A percentile compares a stretch with the other conserved stretches of the same genome.
Evolutionary conservation across 2,113 vertebrate species (phyloP).

Genomic region (Rafetus swinhoei): DNA sequence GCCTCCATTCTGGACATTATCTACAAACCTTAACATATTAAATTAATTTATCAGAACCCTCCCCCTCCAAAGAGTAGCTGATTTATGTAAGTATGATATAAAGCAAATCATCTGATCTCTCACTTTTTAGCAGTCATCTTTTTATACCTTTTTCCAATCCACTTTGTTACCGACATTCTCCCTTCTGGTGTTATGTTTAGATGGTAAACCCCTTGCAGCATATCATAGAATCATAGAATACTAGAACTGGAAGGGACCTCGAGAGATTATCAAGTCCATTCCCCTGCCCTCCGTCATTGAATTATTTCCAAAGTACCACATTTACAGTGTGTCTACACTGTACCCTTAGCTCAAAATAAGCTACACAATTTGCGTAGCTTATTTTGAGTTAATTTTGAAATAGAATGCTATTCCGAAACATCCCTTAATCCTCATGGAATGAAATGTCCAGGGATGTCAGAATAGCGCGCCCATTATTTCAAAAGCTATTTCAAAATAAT

Average conservation of each 20-base stretch:
- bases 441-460: too few relatives aligned
- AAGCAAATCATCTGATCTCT: not conserved
- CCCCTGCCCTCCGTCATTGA: too few relatives aligned
- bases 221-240: not conserved
- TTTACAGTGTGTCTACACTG: too few relatives aligned
- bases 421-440: too few relatives aligned
- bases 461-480: too few relatives aligned
- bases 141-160: not conserved
- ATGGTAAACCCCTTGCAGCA: not conserved
- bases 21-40: not conserved
- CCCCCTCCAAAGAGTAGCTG: not conserved
- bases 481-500: too few relatives aligned
- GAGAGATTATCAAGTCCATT: too few relatives aligned
- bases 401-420: too few relatives aligned
- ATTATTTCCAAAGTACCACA: not conserved
- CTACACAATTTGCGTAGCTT: too few relatives aligned
- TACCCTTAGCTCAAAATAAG: too few relatives aligned
- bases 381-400: too few relatives aligned
- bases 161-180: not conserved
- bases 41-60: not conserved
- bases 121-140: not conserved
- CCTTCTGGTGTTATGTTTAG: not conserved
- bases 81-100: not conserved
- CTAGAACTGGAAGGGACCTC: too few relatives aligned
- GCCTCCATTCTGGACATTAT: not conserved